Percentiles rank a stretch among this genome's conserved stretches.
Conservation (phyloP, 2,113 vertebrate genomes). For the Triplophysa tibetana region DNA sequence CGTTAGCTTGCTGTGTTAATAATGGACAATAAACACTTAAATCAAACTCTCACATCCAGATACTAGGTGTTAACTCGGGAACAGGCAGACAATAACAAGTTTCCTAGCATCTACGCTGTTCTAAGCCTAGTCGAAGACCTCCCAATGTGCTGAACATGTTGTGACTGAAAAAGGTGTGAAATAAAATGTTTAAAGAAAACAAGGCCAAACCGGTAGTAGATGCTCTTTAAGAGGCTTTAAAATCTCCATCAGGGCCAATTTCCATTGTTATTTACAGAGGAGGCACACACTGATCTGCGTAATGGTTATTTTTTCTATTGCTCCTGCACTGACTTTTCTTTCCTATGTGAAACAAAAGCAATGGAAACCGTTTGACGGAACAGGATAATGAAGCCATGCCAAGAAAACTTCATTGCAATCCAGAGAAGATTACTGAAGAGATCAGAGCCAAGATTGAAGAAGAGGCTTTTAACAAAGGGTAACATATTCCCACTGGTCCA, state of each 20-base stretch:
- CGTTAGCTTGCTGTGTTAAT: slow-evolving; percentile 59
- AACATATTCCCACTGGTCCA: slow-evolving; percentile 48
- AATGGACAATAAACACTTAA: slow-evolving; percentile 42
- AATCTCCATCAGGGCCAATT: slow-evolving; percentile 32
- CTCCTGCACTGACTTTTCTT: slow-evolving; percentile 61
- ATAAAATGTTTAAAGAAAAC: too few species aligned
- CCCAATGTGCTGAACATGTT: slow-evolving; percentile 2
- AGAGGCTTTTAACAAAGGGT: slow-evolving; percentile 93
- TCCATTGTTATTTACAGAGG: slow-evolving; percentile 47
- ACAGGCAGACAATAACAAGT: slow-evolving; percentile 18
- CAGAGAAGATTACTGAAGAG: slow-evolving; percentile 84
- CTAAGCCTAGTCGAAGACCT: slow-evolving; percentile 24
- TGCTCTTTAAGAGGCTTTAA: slow-evolving; percentile 18
- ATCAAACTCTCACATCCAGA: not conserved
- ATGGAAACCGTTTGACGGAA: slow-evolving; percentile 83
- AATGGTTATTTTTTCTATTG: slow-evolving; percentile 35
- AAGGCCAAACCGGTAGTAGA: not conserved
- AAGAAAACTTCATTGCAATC: slow-evolving; percentile 68
- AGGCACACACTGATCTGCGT: slow-evolving; percentile 28
- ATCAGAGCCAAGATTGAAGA: slow-evolving; percentile 89
- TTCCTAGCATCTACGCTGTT: not conserved
- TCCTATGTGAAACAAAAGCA: slow-evolving; percentile 74
- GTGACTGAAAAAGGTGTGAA: not conserved
- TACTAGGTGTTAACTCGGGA: not conserved
- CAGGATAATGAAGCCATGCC: slow-evolving; percentile 76